Percentiles rank a stretch among this genome's conserved stretches.
These are phyloP conservation scores for Orgyia antiqua DNA, from an alignment of 2,888 invertebrate genomes.

Conservation along the genomic window DNA sequence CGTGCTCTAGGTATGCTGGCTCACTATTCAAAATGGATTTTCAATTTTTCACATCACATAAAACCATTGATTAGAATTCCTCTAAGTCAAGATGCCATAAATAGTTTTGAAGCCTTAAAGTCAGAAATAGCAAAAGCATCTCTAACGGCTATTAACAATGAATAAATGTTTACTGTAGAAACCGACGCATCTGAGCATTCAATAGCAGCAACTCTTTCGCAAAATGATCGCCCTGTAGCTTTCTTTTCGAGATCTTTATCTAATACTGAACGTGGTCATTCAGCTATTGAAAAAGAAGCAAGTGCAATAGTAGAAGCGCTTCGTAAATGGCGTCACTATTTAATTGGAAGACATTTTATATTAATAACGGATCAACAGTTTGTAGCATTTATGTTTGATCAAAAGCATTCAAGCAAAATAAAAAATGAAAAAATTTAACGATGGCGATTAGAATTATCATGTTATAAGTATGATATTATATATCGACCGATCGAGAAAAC, in stretches of 20 bases:
- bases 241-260: not conserved
- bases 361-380: no score
- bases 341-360: not conserved
- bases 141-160: not conserved
- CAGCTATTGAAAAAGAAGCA: not conserved
- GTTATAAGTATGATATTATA: not conserved
- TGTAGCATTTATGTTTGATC: no score
- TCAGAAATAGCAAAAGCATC: not conserved
- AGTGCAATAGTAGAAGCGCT: not conserved
- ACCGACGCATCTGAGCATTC: constrained; percentile 2
- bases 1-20: not conserved
- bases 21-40: not conserved
- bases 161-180: not conserved
- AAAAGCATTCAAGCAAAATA: not conserved
- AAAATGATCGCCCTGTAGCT: not conserved
- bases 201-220: not conserved
- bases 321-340: constrained; percentile 1
- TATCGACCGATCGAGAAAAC: not conserved
- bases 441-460: constrained; percentile 1
- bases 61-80: not conserved
- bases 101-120: not conserved
- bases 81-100: not conserved
- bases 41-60: not conserved
- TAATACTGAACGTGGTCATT: not conserved
- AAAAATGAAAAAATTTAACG: constrained; percentile 1